Evolutionary conservation across 2,888 invertebrate genomes (phyloP).

Genomic region (Papilio elwesi): DNA sequence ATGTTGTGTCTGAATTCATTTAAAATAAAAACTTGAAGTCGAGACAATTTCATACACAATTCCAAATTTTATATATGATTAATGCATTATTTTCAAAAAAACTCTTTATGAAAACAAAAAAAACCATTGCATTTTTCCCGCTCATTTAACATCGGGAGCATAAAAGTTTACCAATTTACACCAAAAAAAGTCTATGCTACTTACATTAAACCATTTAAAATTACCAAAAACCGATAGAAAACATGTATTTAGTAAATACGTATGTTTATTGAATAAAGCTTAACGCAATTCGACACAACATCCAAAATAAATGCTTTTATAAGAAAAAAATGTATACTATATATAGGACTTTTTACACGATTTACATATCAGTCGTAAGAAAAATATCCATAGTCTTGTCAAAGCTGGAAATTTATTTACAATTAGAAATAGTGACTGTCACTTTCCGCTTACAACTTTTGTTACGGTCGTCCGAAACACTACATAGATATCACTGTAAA

Average conservation of each 20-base stretch:
- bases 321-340: conserved; percentile 44
- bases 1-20: conserved; percentile 42
- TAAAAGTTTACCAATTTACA: not conserved
- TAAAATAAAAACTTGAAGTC: no score
- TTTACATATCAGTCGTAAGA: conserved; percentile 77
- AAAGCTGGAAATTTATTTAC: conserved; percentile 55
- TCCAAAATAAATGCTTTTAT: conserved; percentile 63
- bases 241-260: not conserved
- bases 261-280: not conserved
- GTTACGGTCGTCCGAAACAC: conserved; percentile 1
- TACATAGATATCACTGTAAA: not conserved
- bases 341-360: conserved; percentile 62
- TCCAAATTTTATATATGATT: not conserved
- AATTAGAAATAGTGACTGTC: conserved; percentile 47
- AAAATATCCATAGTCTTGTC: conserved; percentile 61
- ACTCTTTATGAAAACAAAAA: no score
- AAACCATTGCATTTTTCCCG: no score
- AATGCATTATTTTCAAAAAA: no score
- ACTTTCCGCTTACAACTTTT: conserved; percentile 37
- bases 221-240: not conserved
- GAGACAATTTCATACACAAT: not conserved
- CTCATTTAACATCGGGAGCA: no score
- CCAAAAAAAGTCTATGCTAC: not conserved
- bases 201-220: not conserved
- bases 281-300: conserved; percentile 55